Percentiles rank a stretch among this genome's conserved stretches.
Evolutionary conservation across 2,113 vertebrate genomes (phyloP).

Genomic region (Sula dactylatra): DNA sequence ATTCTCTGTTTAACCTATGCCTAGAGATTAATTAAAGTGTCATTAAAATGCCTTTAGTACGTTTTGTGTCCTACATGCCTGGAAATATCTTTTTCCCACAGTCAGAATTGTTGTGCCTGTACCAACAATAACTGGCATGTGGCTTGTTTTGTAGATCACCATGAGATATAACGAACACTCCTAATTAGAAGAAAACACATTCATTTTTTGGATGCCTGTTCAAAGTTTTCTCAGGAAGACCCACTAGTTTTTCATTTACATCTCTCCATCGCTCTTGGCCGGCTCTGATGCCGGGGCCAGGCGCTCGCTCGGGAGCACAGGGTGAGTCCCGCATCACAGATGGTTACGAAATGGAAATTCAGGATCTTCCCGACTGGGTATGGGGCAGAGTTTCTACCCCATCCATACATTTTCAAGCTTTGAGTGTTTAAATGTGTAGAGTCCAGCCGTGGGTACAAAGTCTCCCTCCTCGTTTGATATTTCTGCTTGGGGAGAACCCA

Average conservation of each 20-base stretch:
- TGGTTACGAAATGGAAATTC: background rate
- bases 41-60: conserved; percentile 65
- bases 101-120: conserved; percentile 61
- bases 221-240: conserved; percentile 42
- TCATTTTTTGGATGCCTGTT: conserved; percentile 25
- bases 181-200: conserved; percentile 42
- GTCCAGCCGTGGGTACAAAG: background rate
- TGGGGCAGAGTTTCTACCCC: background rate
- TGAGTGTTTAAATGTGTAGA: background rate
- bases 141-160: conserved; percentile 58
- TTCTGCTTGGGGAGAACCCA: background rate
- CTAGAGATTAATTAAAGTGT: conserved; percentile 62
- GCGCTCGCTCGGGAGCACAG: accelerated
- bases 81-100: conserved; percentile 61
- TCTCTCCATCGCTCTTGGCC: background rate
- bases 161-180: conserved; percentile 16
- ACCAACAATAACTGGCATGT: conserved; percentile 57
- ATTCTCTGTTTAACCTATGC: conserved; percentile 46
- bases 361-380: background rate
- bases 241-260: background rate
- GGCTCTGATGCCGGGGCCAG: accelerated
- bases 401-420: background rate
- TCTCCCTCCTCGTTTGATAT: background rate
- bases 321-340: accelerated
- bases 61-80: conserved; percentile 61